These are phyloP conservation scores for Pedetes capensis DNA, from an alignment of 2,113 vertebrate species.

Conservation along the genomic window DNA sequence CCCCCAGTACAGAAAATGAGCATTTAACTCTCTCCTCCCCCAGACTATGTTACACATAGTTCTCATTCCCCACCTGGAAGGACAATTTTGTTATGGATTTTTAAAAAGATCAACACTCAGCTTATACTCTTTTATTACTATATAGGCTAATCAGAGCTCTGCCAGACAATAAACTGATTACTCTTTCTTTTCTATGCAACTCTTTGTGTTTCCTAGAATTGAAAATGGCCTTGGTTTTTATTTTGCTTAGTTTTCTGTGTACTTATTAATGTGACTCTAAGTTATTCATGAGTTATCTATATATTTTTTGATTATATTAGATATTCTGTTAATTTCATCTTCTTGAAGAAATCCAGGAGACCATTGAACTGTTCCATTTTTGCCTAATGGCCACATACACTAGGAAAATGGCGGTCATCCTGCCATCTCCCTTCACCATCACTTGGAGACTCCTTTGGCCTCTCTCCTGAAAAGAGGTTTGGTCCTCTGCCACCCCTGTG, in stretches of 20 bases:
- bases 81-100: conserved; percentile 22
- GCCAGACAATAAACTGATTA: background rate
- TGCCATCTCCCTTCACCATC: background rate
- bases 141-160: background rate
- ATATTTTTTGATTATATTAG: conserved; percentile 9
- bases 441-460: background rate
- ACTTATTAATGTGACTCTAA: background rate
- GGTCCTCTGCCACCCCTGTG: background rate
- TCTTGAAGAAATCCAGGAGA: background rate
- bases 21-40: background rate
- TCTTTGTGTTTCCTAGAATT: background rate
- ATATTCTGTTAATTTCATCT: background rate
- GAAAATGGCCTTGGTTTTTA: conserved; percentile 14
- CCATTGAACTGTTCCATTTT: background rate
- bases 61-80: background rate
- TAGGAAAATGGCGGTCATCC: background rate
- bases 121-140: background rate
- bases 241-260: conserved; percentile 42
- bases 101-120: background rate
- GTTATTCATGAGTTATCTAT: conserved; percentile 5
- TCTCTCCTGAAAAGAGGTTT: background rate
- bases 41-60: background rate
- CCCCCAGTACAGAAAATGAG: background rate
- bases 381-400: background rate
- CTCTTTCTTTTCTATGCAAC: background rate